A percentile compares a stretch with the other conserved stretches of the same genome.
These are phyloP conservation scores for Aporrectodea caliginosa DNA, from an alignment of 1,140 invertebrate species.

Conservation along the genomic window DNA sequence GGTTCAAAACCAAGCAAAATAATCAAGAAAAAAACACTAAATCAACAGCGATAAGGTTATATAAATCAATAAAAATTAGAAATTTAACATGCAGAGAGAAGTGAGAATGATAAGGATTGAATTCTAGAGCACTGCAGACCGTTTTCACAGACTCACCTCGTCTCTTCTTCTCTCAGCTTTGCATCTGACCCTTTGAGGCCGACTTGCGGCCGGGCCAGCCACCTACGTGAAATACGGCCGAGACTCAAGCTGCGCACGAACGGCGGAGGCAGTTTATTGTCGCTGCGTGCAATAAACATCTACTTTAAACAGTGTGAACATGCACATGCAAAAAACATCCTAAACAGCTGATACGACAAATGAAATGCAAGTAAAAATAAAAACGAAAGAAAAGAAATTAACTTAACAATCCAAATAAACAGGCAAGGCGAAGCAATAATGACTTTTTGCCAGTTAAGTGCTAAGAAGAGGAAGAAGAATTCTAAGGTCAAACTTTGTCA, in stretches of 20 bases:
- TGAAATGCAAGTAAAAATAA: background rate
- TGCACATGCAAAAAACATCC: background rate
- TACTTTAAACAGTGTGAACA: background rate
- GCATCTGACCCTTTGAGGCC: background rate
- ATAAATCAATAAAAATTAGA: too few relatives aligned
- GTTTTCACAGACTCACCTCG: background rate
- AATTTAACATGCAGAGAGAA: too few relatives aligned
- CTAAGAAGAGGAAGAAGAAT: background rate
- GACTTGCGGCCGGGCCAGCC: background rate
- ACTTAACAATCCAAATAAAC: background rate
- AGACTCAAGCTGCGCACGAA: background rate
- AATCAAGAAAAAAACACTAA: too few relatives aligned
- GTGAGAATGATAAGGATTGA: too few relatives aligned
- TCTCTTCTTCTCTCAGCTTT: background rate
- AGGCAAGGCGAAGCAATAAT: background rate
- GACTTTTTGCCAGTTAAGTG: background rate
- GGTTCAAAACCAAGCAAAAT: too few relatives aligned
- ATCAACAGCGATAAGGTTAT: too few relatives aligned
- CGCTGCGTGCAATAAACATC: background rate
- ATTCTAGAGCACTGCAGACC: background rate
- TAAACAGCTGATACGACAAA: background rate
- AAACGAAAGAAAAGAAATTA: background rate
- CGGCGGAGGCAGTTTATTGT: background rate
- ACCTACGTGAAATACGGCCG: background rate
- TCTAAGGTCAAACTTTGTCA: too few relatives aligned